Evolutionary conservation across 2,888 invertebrate species (phyloP).

Genomic region (Agapetus fuscipes): DNA sequence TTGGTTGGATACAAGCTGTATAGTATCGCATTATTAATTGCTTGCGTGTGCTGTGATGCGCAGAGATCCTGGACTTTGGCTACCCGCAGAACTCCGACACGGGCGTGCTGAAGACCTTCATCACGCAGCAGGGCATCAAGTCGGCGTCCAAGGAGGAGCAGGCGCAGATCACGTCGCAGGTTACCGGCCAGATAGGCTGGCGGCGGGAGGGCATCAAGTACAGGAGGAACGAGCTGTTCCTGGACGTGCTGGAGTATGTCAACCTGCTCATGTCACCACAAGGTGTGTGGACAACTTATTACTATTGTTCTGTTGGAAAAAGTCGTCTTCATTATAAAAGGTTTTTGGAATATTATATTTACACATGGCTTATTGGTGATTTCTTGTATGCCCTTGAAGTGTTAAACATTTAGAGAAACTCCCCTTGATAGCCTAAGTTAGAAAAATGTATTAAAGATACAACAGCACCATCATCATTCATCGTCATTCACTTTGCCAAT

Average conservation of each 20-base stretch:
- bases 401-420: no score
- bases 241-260: constrained; percentile 98
- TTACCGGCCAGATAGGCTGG: constrained; percentile 98
- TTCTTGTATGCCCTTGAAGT: no score
- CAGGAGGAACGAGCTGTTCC: constrained; percentile 93
- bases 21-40: no score
- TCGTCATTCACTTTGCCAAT: no score
- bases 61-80: constrained; percentile 98
- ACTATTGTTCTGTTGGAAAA: no score
- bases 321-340: no score
- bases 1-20: no score
- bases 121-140: constrained; percentile 98
- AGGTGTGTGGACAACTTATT: constrained; percentile 43
- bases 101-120: constrained; percentile 97
- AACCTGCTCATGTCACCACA: constrained; percentile 99
- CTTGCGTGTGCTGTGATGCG: no score
- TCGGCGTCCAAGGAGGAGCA: constrained; percentile 99
- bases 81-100: constrained; percentile 99
- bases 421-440: no score
- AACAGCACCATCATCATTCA: no score
- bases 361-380: no score
- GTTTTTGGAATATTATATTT: not conserved
- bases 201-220: constrained; percentile 99
- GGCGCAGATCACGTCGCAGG: constrained; percentile 97
- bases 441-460: no score